A percentile compares a stretch with the other conserved stretches of the same genome.
Conservation (phyloP, 2,797 vertebrate genomes). For the Sitta carolinensis region DNA sequence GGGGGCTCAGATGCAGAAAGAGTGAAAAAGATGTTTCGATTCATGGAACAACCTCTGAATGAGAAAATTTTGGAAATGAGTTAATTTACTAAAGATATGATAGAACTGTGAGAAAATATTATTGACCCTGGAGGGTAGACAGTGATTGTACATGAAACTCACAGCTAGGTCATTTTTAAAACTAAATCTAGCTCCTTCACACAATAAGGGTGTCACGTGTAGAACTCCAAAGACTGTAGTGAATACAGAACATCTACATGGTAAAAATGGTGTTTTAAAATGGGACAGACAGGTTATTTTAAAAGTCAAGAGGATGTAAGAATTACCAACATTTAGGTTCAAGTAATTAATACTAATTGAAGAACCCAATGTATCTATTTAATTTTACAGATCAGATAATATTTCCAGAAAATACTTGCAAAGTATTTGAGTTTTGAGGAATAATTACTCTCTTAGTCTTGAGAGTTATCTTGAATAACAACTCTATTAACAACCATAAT, state of each 20-base stretch:
- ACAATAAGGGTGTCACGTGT: accelerated
- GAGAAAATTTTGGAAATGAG: neutral
- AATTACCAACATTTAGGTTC: neutral
- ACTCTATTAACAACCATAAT: neutral
- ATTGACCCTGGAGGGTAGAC: neutral
- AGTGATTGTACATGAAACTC: neutral
- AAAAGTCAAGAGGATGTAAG: neutral
- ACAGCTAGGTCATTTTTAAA: neutral
- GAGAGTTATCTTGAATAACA: neutral
- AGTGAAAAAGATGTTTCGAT: accelerated
- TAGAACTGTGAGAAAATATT: neutral
- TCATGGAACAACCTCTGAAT: neutral
- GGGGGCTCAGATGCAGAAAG: neutral
- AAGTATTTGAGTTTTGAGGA: neutral
- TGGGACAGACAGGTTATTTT: neutral
- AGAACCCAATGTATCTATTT: neutral
- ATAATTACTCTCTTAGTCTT: neutral
- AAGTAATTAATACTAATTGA: neutral
- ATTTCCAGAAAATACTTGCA: neutral
- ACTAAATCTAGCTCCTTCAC: neutral
- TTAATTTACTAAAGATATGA: neutral
- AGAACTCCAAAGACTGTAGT: neutral
- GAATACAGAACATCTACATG: neutral
- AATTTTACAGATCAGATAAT: neutral
- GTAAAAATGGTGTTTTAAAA: neutral